These are phyloP conservation scores for Phyllostomus discolor DNA, from an alignment of 2,113 vertebrate species.

Conservation along the genomic window DNA sequence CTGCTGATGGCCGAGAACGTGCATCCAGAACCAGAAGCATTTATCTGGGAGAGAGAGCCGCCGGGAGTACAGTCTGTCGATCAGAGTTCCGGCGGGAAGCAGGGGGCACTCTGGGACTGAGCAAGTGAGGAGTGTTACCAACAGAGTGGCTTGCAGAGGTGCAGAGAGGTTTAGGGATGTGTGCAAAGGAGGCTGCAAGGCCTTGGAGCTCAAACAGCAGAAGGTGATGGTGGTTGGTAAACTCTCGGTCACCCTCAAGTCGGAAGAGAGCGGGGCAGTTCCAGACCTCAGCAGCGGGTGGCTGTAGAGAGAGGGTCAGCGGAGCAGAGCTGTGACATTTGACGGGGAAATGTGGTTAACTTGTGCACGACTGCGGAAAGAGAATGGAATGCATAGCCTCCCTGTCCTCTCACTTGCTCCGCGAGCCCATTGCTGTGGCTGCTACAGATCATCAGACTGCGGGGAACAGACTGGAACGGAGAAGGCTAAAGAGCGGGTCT, in stretches of 20 bases:
- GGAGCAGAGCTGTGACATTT: background rate
- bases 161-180: background rate
- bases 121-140: background rate
- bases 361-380: background rate
- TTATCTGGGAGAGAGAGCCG: background rate
- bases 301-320: background rate
- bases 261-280: background rate
- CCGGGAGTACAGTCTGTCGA: background rate
- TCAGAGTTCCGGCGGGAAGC: constrained; percentile 3
- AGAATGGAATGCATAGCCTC: background rate
- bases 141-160: background rate
- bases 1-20: background rate
- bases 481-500: background rate
- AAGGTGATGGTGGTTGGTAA: background rate
- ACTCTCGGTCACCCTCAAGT: background rate
- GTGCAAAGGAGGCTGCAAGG: background rate
- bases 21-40: background rate
- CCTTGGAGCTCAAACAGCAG: background rate
- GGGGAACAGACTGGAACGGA: background rate
- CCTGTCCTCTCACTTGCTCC: background rate
- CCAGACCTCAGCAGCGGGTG: background rate
- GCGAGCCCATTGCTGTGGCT: background rate
- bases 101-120: background rate
- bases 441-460: background rate
- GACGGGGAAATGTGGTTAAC: background rate